phyloP scores from a whole-genome alignment of 2,888 invertebrate genomes.

The Nebria salina region DNA sequence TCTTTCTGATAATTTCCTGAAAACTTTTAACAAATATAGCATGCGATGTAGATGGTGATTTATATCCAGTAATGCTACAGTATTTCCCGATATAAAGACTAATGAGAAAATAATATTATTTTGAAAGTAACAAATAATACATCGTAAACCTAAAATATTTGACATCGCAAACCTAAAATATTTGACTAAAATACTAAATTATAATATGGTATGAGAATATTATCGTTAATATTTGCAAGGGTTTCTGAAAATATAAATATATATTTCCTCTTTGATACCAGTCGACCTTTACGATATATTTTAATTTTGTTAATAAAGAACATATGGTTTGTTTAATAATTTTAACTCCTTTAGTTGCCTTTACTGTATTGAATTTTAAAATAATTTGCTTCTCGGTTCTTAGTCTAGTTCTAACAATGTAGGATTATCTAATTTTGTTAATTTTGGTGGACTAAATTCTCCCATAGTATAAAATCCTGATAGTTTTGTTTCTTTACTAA shows the following conservation, averaged over 20 bases:
- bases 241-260: constrained; percentile 21
- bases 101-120: constrained; percentile 3
- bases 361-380: constrained; percentile 19
- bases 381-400: constrained; percentile 13
- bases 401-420: constrained; percentile 48
- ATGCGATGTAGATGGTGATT: too few relatives aligned
- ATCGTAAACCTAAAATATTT: too few relatives aligned
- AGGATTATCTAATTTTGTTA: too few relatives aligned
- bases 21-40: too few relatives aligned
- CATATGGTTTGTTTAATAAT: constrained; percentile 28
- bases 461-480: too few relatives aligned
- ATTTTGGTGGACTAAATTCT: too few relatives aligned
- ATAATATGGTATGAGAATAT: not conserved
- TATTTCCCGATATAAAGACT: too few relatives aligned
- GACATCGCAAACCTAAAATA: too few relatives aligned
- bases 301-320: constrained; percentile 21
- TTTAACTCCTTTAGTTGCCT: constrained; percentile 11
- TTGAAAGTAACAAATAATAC: constrained; percentile 19
- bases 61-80: too few relatives aligned
- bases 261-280: constrained; percentile 23
- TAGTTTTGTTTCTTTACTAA: too few relatives aligned
- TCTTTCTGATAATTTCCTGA: too few relatives aligned
- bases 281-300: constrained; percentile 3
- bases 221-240: not conserved
- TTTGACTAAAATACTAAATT: constrained; percentile 14